Evolutionary conservation across 64 coral and sea anemone genomes (phyloP), one percentile per base, ranked within the genome.

Genomic region (Stylophora pistillata): DNA sequence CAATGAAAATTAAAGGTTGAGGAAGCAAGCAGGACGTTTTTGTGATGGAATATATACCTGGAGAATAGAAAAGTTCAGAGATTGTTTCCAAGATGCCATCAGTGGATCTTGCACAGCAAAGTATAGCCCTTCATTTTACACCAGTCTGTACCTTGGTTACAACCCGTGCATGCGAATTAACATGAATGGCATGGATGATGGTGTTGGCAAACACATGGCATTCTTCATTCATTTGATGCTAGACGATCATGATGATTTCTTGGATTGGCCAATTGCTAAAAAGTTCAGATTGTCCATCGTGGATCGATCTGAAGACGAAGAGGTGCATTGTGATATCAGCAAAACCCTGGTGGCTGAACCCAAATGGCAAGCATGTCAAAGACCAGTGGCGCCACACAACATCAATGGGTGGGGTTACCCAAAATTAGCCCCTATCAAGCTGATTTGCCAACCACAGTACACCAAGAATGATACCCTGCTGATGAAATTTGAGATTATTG

Each of bases 371-470:
- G 96, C 96, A 20, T 98, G 94, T 68, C 89, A 98, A 55, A 88
- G 81, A 55, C 96, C 96, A 0, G n/a, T n/a, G n/a, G n/a, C n/a
- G n/a, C 88, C 93, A 4, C 85, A 89, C 5, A 57, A 93, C 23
- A 98, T 30, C 92, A n/a, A 95, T 89, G 96, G 96, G 10, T 98
- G 92, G 64, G 96, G 96, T 2, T 98, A 98, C 69, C 87, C 92
- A 0, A 93, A 98, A 69, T 98, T 98, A 57, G 87, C 92, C 4
- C 96, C 91, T 1, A 95, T 98, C 15, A 89, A 98, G 32, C 93
- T 91, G 55, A 64, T 98, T 11, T 81, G 76, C 15, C 90, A 98
- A n/a, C 74, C 63, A 0, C 93, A 98, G 13, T 98, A 94, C 78
- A 64, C 95, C 14, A 95, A 92, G 47, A 95, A 94, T 30, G 86